Percentiles rank a stretch among this genome's conserved stretches.
Conservation (phyloP, 1,140 invertebrate genomes). For the Diabrotica virgifera region DNA sequence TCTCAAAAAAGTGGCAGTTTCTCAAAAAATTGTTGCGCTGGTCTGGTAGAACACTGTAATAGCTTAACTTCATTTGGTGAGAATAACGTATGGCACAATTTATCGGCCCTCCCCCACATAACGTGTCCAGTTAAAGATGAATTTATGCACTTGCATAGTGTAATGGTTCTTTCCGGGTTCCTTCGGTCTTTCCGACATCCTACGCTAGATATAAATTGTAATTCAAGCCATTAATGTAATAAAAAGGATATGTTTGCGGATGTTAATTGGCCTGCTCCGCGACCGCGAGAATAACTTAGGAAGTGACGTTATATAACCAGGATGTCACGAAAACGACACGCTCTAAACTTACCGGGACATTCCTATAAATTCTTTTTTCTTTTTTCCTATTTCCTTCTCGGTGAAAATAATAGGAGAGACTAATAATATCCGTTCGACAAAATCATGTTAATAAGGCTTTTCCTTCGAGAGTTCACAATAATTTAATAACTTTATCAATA, state of each 20-base stretch:
- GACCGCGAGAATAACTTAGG: neutral
- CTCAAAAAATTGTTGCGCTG: too few relatives aligned
- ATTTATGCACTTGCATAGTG: neutral
- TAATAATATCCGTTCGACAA: neutral
- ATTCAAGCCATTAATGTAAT: neutral
- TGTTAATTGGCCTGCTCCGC: neutral
- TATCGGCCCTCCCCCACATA: too few relatives aligned
- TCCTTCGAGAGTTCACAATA: too few relatives aligned
- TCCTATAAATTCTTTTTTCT: neutral
- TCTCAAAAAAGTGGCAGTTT: too few relatives aligned
- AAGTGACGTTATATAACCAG: neutral
- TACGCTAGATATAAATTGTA: constrained; percentile 1
- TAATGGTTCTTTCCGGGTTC: neutral
- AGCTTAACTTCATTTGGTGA: too few relatives aligned
- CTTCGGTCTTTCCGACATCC: neutral
- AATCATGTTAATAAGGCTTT: too few relatives aligned
- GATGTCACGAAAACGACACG: constrained; percentile 1
- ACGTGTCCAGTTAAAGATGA: too few relatives aligned
- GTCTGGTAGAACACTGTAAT: too few relatives aligned
- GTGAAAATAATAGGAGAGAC: neutral
- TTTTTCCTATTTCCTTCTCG: neutral
- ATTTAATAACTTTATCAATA: too few relatives aligned
- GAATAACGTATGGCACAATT: too few relatives aligned
- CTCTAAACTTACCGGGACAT: neutral
- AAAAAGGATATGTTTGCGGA: neutral